A percentile compares a stretch with the other conserved stretches of the same genome.
phyloP scores from a whole-genome alignment of 2,888 invertebrate species.

The Crocallis elinguaria region DNA sequence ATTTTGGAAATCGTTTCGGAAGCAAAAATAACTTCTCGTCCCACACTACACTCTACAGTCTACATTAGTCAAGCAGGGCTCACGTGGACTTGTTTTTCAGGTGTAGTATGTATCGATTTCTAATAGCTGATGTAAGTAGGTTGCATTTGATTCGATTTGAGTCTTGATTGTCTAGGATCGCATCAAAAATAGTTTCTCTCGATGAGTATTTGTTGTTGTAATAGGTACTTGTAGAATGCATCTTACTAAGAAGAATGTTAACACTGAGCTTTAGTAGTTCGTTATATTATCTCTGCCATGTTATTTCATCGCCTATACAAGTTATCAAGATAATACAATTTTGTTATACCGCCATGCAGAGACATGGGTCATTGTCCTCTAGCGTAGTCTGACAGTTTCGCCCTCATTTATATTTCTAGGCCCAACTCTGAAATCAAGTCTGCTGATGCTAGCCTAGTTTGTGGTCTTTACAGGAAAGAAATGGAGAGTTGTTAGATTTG shows the following conservation, averaged over 20 bases:
- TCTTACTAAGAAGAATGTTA: too few relatives aligned
- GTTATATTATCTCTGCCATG: background rate
- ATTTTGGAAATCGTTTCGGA: conserved; percentile 12
- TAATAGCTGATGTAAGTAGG: background rate
- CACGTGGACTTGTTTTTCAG: conserved; percentile 4
- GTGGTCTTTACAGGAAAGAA: background rate
- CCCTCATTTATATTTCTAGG: too few relatives aligned
- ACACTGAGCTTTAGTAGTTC: too few relatives aligned
- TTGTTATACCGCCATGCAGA: too few relatives aligned
- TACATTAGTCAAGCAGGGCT: conserved; percentile 12
- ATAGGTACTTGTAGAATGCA: too few relatives aligned
- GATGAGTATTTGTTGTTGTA: too few relatives aligned
- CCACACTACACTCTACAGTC: conserved; percentile 12
- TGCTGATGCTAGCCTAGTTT: too few relatives aligned
- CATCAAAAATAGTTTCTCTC: background rate
- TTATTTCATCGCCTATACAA: background rate
- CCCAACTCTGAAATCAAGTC: too few relatives aligned
- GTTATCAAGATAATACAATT: too few relatives aligned
- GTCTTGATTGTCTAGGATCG: background rate
- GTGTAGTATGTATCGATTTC: conserved; percentile 2
- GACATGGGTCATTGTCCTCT: background rate
- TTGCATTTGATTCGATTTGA: background rate
- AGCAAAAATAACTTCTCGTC: conserved; percentile 17
- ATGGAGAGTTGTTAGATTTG: conserved; percentile 54
- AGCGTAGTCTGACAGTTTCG: background rate